These are phyloP conservation scores for Myoxocephalus aenaeus DNA, from an alignment of 2,797 vertebrate species.

Conservation along the genomic window DNA sequence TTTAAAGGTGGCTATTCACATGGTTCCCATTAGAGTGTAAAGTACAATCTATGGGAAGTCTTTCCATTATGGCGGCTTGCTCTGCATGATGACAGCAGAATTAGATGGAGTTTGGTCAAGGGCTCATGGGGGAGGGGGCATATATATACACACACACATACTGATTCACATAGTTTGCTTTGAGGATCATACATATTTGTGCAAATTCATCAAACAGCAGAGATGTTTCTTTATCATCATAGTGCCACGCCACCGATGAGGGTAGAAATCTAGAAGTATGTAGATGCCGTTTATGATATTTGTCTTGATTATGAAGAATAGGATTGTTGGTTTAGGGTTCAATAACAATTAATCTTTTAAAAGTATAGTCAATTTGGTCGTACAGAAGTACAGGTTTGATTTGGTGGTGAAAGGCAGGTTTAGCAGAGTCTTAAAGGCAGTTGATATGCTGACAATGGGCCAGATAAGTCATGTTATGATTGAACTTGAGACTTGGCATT, in stretches of 20 bases:
- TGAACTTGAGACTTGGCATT: conserved; percentile 21
- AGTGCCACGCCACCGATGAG: no score
- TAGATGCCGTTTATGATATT: neutral
- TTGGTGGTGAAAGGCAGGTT: neutral
- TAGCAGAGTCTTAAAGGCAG: neutral
- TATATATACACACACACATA: neutral
- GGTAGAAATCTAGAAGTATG: no score
- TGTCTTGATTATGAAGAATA: neutral
- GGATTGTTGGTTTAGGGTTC: neutral
- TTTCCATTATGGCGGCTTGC: conserved; percentile 27
- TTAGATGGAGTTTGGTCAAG: conserved; percentile 34
- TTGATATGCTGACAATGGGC: conserved; percentile 4
- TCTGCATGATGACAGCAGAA: conserved; percentile 42
- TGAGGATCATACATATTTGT: neutral
- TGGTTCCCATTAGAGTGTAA: conserved; percentile 27
- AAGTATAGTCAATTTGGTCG: conserved; percentile 7
- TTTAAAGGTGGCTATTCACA: conserved; percentile 6
- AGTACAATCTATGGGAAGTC: conserved; percentile 30
- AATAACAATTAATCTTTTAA: neutral
- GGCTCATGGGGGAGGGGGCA: neutral
- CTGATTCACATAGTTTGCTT: neutral
- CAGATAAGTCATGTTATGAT: conserved; percentile 15
- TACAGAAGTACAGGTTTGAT: neutral
- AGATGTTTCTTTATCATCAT: neutral
- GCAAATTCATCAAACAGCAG: neutral